Evolutionary conservation across 2,797 vertebrate genomes (phyloP).

Genomic region (Pipistrellus pipistrellus): DNA sequence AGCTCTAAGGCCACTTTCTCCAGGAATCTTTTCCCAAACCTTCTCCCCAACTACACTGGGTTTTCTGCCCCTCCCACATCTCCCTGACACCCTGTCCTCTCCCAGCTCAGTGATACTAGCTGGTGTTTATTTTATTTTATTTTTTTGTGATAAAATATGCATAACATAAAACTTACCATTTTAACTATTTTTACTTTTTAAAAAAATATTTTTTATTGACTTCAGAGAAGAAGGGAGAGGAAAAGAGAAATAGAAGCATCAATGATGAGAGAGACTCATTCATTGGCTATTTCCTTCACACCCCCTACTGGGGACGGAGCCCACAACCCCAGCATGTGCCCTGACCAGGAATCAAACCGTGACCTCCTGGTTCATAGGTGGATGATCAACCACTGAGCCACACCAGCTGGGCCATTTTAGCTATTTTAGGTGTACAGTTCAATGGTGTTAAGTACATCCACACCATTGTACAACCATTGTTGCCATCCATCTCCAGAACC

Average conservation of each 20-base stretch:
- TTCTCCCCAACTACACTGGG: not conserved
- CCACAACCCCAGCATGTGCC: no score
- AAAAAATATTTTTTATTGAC: no score
- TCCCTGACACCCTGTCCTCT: not conserved
- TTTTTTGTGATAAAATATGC: not conserved
- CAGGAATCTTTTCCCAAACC: not conserved
- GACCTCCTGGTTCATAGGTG: no score
- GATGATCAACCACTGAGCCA: no score
- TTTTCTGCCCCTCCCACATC: not conserved
- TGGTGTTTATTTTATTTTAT: not conserved
- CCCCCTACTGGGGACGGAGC: no score
- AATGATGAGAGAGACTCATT: no score
- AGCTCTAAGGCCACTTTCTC: not conserved
- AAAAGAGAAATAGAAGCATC: no score
- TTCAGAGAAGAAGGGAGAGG: no score
- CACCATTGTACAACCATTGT: not conserved
- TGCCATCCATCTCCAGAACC: not conserved
- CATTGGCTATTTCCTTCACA: no score
- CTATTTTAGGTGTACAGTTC: not conserved
- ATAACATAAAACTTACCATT: not conserved
- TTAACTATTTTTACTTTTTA: not conserved
- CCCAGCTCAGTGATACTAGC: not conserved
- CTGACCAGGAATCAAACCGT: no score
- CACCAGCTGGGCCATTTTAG: not conserved
- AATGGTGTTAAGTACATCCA: not conserved